Conservation (phyloP, 2,797 vertebrate genomes). For the Distichodus sexfasciatus region DNA sequence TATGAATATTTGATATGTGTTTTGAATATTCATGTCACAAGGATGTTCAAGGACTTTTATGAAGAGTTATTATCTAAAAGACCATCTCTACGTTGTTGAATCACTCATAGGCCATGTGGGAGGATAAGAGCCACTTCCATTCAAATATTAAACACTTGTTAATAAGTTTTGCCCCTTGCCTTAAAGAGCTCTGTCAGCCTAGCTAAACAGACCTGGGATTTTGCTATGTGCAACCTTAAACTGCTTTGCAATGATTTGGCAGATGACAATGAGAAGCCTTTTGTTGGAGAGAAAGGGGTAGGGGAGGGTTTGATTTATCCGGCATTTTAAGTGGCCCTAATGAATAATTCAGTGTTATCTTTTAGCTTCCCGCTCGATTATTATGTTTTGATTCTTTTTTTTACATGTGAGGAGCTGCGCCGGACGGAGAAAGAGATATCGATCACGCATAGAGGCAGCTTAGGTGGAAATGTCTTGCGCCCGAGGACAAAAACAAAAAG, state of each 20-base stretch:
- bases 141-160: conserved; percentile 86
- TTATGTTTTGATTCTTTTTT: conserved; percentile 71
- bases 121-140: conserved; percentile 73
- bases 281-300: conserved; percentile 68
- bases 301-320: conserved; percentile 75
- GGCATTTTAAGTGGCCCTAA: conserved; percentile 80
- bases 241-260: conserved; percentile 64
- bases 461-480: conserved; percentile 80
- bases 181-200: conserved; percentile 70
- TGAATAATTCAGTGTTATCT: conserved; percentile 97
- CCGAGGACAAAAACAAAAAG: conserved; percentile 86
- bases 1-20: no score
- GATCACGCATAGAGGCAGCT: conserved; percentile 74
- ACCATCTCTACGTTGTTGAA: conserved; percentile 41
- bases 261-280: conserved; percentile 72
- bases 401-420: conserved; percentile 78
- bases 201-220: conserved; percentile 69
- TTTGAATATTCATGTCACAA: conserved; percentile 57
- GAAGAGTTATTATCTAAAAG: conserved; percentile 46
- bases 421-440: conserved; percentile 66
- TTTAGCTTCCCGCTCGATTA: conserved; percentile 80
- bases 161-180: conserved; percentile 74
- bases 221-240: conserved; percentile 72
- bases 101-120: conserved; percentile 43
- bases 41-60: conserved; percentile 52